These are phyloP conservation scores for Agrilus planipennis DNA, from an alignment of 1,140 invertebrate species.

Conservation along the genomic window DNA sequence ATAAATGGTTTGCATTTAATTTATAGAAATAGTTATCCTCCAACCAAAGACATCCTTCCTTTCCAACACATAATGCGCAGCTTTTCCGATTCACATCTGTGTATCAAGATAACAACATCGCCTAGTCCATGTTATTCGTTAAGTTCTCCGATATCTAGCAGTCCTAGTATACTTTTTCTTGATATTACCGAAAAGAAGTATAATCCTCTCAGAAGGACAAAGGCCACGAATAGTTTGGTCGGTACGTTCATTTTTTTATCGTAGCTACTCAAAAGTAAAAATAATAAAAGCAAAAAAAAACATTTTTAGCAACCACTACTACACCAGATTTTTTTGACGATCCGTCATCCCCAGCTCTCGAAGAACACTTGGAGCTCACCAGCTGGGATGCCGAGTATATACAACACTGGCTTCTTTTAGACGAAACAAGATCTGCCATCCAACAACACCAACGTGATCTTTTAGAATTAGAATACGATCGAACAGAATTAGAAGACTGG, in stretches of 20 bases:
- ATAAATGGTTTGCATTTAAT: too few relatives aligned
- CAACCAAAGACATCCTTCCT: constrained; percentile 49
- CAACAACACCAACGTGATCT: constrained; percentile 54
- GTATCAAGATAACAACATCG: constrained; percentile 49
- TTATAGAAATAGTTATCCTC: constrained; percentile 54
- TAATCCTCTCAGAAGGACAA: constrained; percentile 34
- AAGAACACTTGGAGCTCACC: constrained; percentile 44
- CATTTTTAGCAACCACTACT: constrained; percentile 16
- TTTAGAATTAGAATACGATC: constrained; percentile 58
- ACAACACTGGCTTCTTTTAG: constrained; percentile 59
- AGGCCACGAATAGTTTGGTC: constrained; percentile 31
- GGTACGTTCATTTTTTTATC: constrained; percentile 14
- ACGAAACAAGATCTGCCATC: constrained; percentile 51
- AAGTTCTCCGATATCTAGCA: constrained; percentile 42
- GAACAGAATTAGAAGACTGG: constrained; percentile 67
- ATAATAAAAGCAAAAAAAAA: neutral
- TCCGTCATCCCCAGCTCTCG: constrained; percentile 35
- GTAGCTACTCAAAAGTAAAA: neutral
- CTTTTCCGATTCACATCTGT: constrained; percentile 60
- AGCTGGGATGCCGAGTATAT: constrained; percentile 62
- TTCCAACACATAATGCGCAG: constrained; percentile 60
- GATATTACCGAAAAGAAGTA: constrained; percentile 37
- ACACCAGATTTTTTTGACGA: constrained; percentile 20
- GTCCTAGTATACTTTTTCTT: constrained; percentile 43
- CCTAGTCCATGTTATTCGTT: constrained; percentile 40